Conservation (phyloP, 2,888 invertebrate species). For the Macrosiphum euphorbiae region DNA sequence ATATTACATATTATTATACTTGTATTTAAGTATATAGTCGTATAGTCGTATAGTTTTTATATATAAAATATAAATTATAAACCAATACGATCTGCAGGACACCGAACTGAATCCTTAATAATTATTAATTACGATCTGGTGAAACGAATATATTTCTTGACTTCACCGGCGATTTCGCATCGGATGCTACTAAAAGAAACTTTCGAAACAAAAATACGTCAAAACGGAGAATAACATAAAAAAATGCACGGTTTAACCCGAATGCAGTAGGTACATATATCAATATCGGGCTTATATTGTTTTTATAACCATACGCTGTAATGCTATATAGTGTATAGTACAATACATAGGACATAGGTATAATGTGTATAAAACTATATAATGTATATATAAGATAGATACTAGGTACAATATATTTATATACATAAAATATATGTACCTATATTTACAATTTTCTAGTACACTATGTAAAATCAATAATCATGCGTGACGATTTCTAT, state of each 20-base stretch:
- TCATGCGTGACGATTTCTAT: slow-evolving; percentile 29
- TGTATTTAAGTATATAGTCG: neutral
- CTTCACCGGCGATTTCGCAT: neutral
- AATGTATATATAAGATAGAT: neutral
- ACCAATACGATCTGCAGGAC: neutral
- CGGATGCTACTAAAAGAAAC: neutral
- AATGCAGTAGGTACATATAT: neutral
- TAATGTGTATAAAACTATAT: neutral
- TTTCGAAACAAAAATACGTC: neutral
- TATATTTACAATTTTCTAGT: neutral
- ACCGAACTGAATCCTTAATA: neutral
- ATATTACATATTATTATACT: neutral
- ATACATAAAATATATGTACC: neutral
- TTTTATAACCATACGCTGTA: neutral
- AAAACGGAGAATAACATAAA: neutral
- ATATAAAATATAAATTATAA: neutral
- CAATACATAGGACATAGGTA: neutral
- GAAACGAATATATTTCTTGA: neutral
- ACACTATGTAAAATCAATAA: slow-evolving; percentile 21
- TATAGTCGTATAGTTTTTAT: neutral
- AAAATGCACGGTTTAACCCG: neutral
- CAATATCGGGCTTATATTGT: neutral
- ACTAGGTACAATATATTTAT: neutral
- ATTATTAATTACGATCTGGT: neutral
- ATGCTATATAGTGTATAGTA: neutral